phyloP scores from a whole-genome alignment of 2,797 vertebrate genomes.

The Xyrichtys novacula region DNA sequence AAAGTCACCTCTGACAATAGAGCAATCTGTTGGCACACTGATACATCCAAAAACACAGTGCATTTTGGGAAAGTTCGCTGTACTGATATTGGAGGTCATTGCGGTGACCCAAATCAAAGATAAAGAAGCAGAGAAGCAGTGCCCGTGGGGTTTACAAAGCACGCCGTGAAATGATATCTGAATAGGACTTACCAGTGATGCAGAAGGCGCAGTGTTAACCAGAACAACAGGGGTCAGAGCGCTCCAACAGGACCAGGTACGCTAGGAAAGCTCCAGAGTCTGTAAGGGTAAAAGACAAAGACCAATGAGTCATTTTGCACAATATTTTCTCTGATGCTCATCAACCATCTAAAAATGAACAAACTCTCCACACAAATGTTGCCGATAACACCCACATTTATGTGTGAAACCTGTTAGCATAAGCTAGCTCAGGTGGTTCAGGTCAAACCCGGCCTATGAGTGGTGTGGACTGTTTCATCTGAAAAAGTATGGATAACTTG shows the following conservation, averaged over 20 bases:
- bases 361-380: not conserved
- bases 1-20: conserved; percentile 74
- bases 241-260: conserved; percentile 2
- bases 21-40: conserved; percentile 48
- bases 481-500: not conserved
- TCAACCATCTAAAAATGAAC: no score
- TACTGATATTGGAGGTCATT: conserved; percentile 24
- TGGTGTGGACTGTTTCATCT: not conserved
- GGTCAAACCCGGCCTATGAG: not conserved
- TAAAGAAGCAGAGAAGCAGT: conserved; percentile 4
- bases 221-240: conserved; percentile 5
- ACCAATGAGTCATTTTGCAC: no score
- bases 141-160: not conserved
- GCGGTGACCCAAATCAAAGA: conserved; percentile 8
- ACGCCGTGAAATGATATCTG: not conserved
- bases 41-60: conserved; percentile 26
- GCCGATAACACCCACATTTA: not conserved
- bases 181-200: conserved; percentile 41
- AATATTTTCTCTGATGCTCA: no score
- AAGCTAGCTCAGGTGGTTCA: not conserved
- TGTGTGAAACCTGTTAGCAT: not conserved
- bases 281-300: conserved; percentile 16
- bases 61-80: conserved; percentile 11
- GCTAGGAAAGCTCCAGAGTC: conserved; percentile 1
- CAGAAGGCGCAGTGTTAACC: not conserved